Evolutionary conservation across 2,888 invertebrate genomes (phyloP).

Genomic region (Caenorhabditis panamensis): DNA sequence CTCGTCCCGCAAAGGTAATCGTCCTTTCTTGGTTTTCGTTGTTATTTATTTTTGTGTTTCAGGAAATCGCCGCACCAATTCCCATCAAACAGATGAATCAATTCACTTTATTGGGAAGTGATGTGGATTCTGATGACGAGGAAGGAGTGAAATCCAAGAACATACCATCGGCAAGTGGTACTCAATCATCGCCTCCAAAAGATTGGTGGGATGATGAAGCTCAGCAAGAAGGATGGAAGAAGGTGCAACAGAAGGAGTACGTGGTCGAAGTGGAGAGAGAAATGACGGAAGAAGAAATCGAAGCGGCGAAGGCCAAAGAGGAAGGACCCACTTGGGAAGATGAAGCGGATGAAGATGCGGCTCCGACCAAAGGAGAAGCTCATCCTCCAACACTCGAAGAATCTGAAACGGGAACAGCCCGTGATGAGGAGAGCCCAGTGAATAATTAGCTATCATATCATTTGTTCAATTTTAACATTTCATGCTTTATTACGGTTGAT

Average conservation of each 20-base stretch:
- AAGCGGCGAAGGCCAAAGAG: conserved; percentile 13
- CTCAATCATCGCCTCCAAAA: conserved; percentile 30
- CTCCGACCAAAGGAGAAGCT: not conserved
- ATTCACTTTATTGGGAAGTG: conserved; percentile 41
- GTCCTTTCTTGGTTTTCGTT: too few relatives aligned
- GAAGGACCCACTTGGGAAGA: conserved; percentile 47
- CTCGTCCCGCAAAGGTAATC: conserved; percentile 39
- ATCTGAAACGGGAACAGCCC: not conserved
- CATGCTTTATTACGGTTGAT: not conserved
- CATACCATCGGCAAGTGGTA: conserved; percentile 1
- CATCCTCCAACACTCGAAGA: not conserved
- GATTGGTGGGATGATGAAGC: conserved; percentile 62
- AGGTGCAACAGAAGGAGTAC: conserved; percentile 46
- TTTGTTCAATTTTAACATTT: not conserved
- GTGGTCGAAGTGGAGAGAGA: conserved; percentile 47
- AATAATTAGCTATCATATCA: not conserved
- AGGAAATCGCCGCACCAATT: conserved; percentile 41
- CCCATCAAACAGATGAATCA: conserved; percentile 38
- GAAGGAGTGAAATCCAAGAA: conserved; percentile 18
- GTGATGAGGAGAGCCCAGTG: not conserved
- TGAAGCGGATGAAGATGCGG: conserved; percentile 39
- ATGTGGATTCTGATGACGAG: conserved; percentile 61
- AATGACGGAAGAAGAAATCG: conserved; percentile 38
- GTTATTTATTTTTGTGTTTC: not conserved
- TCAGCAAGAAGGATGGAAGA: conserved; percentile 45